phyloP scores from a whole-genome alignment of 1,140 invertebrate species.

The Trichogramma pretiosum region DNA sequence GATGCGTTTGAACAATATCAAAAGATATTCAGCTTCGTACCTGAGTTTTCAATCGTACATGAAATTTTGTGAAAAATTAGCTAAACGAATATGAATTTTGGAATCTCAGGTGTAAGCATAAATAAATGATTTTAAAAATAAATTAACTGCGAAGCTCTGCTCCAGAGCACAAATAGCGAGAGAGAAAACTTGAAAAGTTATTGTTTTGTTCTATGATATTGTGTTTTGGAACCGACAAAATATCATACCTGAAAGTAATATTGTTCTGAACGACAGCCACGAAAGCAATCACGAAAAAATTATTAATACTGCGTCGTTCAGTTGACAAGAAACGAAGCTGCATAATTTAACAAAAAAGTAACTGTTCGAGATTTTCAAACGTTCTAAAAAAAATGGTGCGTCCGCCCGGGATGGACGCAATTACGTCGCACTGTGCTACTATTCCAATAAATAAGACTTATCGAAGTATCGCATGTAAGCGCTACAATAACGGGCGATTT shows the following conservation, averaged over 20 bases:
- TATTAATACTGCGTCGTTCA: not conserved
- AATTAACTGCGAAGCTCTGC: too few species aligned
- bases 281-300: conserved; percentile 2
- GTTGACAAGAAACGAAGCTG: not conserved
- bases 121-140: too few species aligned
- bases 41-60: conserved; percentile 8
- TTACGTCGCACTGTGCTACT: not conserved
- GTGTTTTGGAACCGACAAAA: too few species aligned
- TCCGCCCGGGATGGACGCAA: conserved; percentile 29
- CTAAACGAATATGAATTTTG: not conserved
- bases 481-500: conserved; percentile 8
- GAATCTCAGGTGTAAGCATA: conserved; percentile 7
- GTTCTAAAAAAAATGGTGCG: conserved; percentile 18
- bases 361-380: conserved; percentile 10
- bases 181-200: conserved; percentile 16
- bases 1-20: conserved; percentile 2
- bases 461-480: not conserved
- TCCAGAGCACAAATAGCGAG: too few species aligned
- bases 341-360: not conserved
- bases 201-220: not conserved
- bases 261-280: conserved; percentile 8
- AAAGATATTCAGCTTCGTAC: conserved; percentile 1
- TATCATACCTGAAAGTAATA: conserved; percentile 9
- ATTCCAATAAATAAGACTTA: conserved; percentile 2
- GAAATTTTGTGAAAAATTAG: conserved; percentile 1